Evolutionary conservation across 2,888 invertebrate species (phyloP), one percentile per base, ranked within the genome.

Genomic region (Eremobia ochroleuca): DNA sequence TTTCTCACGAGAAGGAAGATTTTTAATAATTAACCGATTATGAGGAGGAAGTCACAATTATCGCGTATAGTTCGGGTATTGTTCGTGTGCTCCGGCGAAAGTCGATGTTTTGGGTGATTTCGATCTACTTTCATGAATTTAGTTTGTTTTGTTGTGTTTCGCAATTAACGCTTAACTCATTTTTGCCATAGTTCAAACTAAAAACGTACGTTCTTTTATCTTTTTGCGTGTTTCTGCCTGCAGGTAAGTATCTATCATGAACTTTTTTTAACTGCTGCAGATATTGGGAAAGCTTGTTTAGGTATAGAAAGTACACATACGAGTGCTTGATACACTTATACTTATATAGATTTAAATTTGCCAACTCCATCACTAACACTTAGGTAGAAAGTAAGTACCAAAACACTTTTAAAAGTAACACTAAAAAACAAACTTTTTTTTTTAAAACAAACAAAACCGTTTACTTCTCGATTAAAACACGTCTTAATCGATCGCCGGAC

Each of bases 1-100:
- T 94, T 96, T 97, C 96, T 96, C 96, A 96, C 95, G 96, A 96
- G 94, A 95, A 94, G 94, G 85, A 86, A 90, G 80, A 90, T 87
- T 91, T 92, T 93, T 92, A 93, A 94, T 94, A 92, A 90, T 88
- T 86, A 83, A 85, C 61, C 88, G 91, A 87, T 93, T 91, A 88
- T 93, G 91, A 94, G 91, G 90, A 94, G 95, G 95, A 95, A 94
- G 92, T 92, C 76, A 83, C 82, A 90, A 92, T 93, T 92, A 92
- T 91, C 87, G 90, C 90, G 87, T 90, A 88, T 90, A 90, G 89
- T 87, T 91, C 87, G 86, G 80, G 78, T 82, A 86, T 91, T 89
- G 88, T 88, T 82, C 68, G 73, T 88, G 85, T 79, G 78, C 83
- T 74, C 70, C 80, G 77, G 79, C 77, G 87, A 89, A 87, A 85